Conservation (phyloP, 2,888 invertebrate species). For the Eudasyphora cyanicolor region DNA sequence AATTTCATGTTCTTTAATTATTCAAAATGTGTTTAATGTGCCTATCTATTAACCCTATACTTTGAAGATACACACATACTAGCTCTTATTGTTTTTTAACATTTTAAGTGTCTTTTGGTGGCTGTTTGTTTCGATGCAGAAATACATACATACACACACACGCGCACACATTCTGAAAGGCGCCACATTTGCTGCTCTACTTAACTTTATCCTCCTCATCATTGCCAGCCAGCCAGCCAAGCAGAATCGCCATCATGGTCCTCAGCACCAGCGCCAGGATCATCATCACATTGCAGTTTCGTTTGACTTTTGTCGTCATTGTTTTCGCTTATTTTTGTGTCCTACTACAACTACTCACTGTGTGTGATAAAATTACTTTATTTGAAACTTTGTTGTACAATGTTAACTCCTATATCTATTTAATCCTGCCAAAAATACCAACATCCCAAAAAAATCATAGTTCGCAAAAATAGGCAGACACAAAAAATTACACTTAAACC, state of each 20-base stretch:
- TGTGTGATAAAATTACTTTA: conserved; percentile 51
- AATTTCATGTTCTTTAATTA: too few relatives aligned
- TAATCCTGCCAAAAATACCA: conserved; percentile 58
- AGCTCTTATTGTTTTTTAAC: not conserved
- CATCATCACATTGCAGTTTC: conserved; percentile 58
- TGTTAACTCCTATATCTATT: conserved; percentile 59
- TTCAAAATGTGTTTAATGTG: too few relatives aligned
- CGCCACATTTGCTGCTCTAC: conserved; percentile 63
- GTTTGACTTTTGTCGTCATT: conserved; percentile 48
- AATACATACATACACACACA: too few relatives aligned
- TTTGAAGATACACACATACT: not conserved
- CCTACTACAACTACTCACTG: too few relatives aligned
- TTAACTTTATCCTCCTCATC: conserved; percentile 39
- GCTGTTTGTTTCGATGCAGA: conserved; percentile 39
- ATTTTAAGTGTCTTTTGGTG: conserved; percentile 12
- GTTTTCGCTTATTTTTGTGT: conserved; percentile 19
- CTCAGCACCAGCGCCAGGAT: conserved; percentile 5
- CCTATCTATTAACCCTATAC: too few relatives aligned
- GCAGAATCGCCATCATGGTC: not conserved
- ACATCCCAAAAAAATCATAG: conserved; percentile 36
- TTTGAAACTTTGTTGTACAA: conserved; percentile 53
- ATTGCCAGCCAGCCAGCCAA: not conserved
- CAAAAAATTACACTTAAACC: not conserved
- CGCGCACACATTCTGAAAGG: conserved; percentile 50
- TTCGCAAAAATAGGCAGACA: not conserved